These are phyloP conservation scores for Pipa parva DNA, from an alignment of 2,113 vertebrate genomes.

Conservation along the genomic window DNA sequence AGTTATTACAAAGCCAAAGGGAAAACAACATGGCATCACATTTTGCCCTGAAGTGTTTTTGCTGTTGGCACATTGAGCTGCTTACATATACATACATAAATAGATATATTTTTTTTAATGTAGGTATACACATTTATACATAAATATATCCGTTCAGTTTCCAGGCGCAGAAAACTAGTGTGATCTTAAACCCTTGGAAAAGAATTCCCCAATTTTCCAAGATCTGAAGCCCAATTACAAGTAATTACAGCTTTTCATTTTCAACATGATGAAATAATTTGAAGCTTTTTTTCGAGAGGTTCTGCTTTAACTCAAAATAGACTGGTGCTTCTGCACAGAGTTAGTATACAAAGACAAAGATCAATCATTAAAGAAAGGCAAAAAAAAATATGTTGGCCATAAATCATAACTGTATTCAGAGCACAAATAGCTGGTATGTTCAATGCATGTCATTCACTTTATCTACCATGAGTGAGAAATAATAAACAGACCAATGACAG, in stretches of 20 bases:
- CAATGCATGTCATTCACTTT: slow-evolving; percentile 70
- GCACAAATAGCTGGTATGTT: slow-evolving; percentile 75
- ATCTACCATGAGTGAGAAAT: slow-evolving; percentile 75
- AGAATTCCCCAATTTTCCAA: slow-evolving; percentile 82
- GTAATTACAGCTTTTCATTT: slow-evolving; percentile 99
- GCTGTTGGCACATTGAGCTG: too few relatives aligned
- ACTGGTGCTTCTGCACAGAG: slow-evolving; percentile 89
- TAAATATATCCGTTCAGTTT: too few relatives aligned
- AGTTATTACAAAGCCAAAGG: too few relatives aligned
- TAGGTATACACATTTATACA: too few relatives aligned
- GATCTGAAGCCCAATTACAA: slow-evolving; percentile 96
- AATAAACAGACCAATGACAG: slow-evolving; percentile 71
- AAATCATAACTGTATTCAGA: slow-evolving; percentile 87
- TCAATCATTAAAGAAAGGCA: slow-evolving; percentile 82
- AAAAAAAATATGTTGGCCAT: slow-evolving; percentile 72
- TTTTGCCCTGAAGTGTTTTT: too few relatives aligned
- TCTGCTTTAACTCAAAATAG: slow-evolving; percentile 96
- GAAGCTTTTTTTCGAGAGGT: slow-evolving; percentile 89
- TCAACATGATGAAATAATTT: slow-evolving; percentile 99
- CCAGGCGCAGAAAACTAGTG: slow-evolving; percentile 51
- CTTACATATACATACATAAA: too few relatives aligned
- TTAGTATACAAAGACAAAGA: slow-evolving; percentile 91
- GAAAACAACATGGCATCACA: too few relatives aligned
- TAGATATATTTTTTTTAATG: too few relatives aligned
- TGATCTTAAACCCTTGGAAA: slow-evolving; percentile 86